Conservation (phyloP, 2,113 vertebrate species). For the Datnioides undecimradiatus region DNA sequence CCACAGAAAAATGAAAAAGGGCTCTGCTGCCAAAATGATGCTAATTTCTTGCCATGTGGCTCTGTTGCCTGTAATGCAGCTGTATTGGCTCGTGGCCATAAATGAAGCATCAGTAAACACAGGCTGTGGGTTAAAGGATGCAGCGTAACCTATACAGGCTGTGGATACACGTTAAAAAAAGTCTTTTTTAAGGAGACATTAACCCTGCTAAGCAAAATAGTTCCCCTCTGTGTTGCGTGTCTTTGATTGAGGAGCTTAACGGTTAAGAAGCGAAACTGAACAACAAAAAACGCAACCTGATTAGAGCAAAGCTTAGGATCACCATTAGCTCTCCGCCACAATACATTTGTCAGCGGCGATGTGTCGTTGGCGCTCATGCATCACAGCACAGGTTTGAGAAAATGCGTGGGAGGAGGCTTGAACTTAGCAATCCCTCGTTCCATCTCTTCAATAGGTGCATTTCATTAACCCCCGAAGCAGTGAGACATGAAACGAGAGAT, state of each 20-base stretch:
- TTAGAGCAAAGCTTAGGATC: constrained; percentile 11
- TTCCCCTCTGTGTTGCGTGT: background rate
- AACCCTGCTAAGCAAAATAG: background rate
- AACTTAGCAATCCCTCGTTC: constrained; percentile 59
- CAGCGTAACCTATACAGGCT: background rate
- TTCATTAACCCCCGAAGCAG: constrained; percentile 75
- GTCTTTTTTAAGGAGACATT: background rate
- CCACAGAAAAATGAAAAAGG: background rate
- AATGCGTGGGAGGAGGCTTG: constrained; percentile 28
- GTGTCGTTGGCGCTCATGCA: constrained; percentile 3
- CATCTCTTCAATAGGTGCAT: constrained; percentile 52
- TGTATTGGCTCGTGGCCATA: constrained; percentile 29
- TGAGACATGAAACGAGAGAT: constrained; percentile 56
- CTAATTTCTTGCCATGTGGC: constrained; percentile 27
- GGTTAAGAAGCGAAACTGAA: constrained; percentile 7
- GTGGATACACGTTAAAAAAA: too few species aligned
- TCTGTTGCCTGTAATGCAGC: constrained; percentile 8
- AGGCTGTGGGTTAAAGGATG: constrained; percentile 18
- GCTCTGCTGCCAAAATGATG: constrained; percentile 9
- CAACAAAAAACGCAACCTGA: too few species aligned
- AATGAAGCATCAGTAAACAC: constrained; percentile 21
- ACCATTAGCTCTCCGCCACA: constrained; percentile 15
- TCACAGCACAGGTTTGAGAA: constrained; percentile 38
- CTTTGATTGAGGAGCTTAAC: constrained; percentile 15
- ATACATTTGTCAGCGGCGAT: constrained; percentile 5